Evolutionary conservation across 2,113 vertebrate species (phyloP).

Genomic region (Amphiprion ocellaris): DNA sequence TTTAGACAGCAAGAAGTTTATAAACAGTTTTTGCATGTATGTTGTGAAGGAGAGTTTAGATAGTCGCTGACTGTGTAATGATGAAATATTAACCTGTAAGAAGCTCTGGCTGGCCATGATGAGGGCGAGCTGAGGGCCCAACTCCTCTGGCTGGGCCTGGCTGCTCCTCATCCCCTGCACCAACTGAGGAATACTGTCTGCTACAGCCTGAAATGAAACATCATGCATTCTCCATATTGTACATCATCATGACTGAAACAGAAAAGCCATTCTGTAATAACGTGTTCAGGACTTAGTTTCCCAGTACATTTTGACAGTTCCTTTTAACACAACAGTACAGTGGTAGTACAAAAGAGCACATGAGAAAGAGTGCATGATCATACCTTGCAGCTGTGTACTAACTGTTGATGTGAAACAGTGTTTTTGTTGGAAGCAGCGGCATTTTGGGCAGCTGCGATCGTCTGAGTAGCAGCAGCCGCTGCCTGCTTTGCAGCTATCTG

Average conservation of each 20-base stretch:
- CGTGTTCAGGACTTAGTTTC: no score
- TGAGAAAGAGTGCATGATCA: constrained; percentile 1
- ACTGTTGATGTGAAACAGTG: constrained; percentile 93
- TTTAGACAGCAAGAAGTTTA: constrained; percentile 17
- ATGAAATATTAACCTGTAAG: constrained; percentile 87
- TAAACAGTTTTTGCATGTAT: not conserved
- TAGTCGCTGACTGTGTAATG: not conserved
- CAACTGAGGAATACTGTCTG: constrained; percentile 95
- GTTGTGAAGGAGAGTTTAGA: not conserved
- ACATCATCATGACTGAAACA: constrained; percentile 5
- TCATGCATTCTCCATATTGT: constrained; percentile 14
- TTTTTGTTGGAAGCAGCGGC: constrained; percentile 97
- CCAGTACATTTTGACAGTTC: no score
- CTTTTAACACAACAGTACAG: not conserved
- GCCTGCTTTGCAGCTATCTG: constrained; percentile 98
- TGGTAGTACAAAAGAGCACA: not conserved
- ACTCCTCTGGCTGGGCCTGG: constrained; percentile 94
- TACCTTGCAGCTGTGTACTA: constrained; percentile 99
- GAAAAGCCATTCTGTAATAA: not conserved
- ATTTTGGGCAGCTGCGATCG: constrained; percentile 97
- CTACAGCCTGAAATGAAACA: constrained; percentile 87
- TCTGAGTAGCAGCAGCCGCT: constrained; percentile 96
- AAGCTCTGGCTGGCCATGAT: constrained; percentile 99
- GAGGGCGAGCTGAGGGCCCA: constrained; percentile 93
- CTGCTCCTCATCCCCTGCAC: constrained; percentile 97